A percentile compares a stretch with the other conserved stretches of the same genome.
Conservation (phyloP, 2,797 vertebrate genomes). For the Rhyacichthys aspro region DNA sequence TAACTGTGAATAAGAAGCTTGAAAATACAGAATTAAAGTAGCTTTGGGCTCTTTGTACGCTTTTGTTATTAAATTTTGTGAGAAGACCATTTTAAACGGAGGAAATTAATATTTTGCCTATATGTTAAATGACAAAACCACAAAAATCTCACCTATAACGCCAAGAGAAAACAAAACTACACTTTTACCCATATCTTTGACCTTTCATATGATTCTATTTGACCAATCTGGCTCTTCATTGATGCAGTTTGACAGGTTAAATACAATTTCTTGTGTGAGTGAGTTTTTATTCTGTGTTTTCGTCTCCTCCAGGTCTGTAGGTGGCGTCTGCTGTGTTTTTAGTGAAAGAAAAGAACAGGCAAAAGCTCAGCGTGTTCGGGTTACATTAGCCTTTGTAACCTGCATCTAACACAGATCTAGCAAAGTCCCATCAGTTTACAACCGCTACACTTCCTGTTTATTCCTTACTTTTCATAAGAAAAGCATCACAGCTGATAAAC, state of each 20-base stretch:
- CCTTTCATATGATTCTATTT: no score
- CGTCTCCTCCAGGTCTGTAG: slow-evolving; percentile 13
- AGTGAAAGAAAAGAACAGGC: neutral
- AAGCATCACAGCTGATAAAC: neutral
- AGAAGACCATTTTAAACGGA: no score
- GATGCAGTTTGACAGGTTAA: no score
- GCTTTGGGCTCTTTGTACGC: neutral
- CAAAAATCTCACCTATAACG: no score
- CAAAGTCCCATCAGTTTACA: neutral
- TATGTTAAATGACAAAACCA: no score
- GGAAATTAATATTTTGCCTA: no score
- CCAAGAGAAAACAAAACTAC: no score
- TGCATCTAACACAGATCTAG: slow-evolving; percentile 1
- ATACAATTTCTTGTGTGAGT: no score
- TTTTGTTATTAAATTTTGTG: neutral
- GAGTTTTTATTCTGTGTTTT: no score
- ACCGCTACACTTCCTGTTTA: neutral
- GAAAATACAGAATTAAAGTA: neutral
- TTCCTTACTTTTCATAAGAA: fast-evolving
- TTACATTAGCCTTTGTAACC: slow-evolving; percentile 37
- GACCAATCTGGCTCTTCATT: no score
- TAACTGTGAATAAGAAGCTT: neutral
- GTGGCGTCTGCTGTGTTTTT: neutral
- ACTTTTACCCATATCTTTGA: no score
- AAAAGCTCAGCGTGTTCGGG: slow-evolving; percentile 17